phyloP scores from a whole-genome alignment of 2,888 invertebrate species.

The Psylliodes chrysocephalus region DNA sequence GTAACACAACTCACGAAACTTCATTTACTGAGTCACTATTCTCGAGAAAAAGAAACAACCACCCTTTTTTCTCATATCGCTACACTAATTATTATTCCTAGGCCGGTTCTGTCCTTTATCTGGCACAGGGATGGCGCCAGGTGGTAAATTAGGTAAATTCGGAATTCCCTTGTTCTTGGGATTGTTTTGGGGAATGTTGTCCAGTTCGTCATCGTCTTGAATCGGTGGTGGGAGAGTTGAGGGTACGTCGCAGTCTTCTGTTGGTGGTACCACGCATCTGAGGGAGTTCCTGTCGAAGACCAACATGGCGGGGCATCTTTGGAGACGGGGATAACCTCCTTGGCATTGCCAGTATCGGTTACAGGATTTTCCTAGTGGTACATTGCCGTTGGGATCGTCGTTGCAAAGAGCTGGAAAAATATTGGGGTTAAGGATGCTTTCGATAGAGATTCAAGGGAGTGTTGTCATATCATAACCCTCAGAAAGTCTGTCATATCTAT shows the following conservation, averaged over 20 bases:
- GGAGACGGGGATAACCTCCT: constrained; percentile 91
- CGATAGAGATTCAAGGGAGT: too few relatives aligned
- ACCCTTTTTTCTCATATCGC: too few relatives aligned
- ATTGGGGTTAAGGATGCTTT: too few relatives aligned
- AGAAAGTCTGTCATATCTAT: too few relatives aligned
- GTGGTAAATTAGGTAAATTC: constrained; percentile 59
- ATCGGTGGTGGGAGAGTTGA: constrained; percentile 76
- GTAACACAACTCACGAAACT: background rate
- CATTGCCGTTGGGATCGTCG: constrained; percentile 91
- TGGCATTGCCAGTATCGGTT: constrained; percentile 96
- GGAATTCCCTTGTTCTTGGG: constrained; percentile 47
- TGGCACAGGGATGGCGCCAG: constrained; percentile 62
- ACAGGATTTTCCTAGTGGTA: constrained; percentile 90
- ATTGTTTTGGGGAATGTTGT: constrained; percentile 58
- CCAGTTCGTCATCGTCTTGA: constrained; percentile 63
- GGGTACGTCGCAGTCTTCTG: constrained; percentile 88
- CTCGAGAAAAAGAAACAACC: background rate
- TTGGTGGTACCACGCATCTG: constrained; percentile 88
- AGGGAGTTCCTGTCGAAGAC: constrained; percentile 85
- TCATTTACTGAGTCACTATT: background rate
- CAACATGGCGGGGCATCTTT: constrained; percentile 90
- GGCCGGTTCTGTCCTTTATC: constrained; percentile 50
- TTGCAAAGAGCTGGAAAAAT: constrained; percentile 83
- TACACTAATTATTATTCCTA: constrained; percentile 43
- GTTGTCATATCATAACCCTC: too few relatives aligned